Base-by-base conservation (phyloP, 2,797 vertebrate genomes). In the Ptychadena robeensis region DNA sequence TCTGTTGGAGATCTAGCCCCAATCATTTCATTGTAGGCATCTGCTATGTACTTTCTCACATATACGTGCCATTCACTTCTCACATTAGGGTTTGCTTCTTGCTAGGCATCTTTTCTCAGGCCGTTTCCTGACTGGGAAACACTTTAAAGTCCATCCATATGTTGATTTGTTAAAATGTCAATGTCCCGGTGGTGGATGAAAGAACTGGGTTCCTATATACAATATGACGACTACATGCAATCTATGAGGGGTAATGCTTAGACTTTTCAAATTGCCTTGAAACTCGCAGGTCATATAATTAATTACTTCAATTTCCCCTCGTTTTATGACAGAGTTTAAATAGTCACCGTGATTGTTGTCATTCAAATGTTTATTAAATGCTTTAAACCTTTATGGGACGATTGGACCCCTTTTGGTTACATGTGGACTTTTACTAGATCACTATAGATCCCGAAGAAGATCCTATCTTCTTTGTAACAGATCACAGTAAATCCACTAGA, bases 11-110 rank as follows among this genome's bases (percentile, higher is more conserved):
- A 18, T 37, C 74, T 9, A 48, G 11, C 4, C 32, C 53, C 37
- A 82, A 70, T 71, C 67, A 31, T 34, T 71, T 70, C 59, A 82
- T 82, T 82, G 73, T 69, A 57, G 57, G 65, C 32, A 61, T 80
- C 48, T 82, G 40, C 40, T 31, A 38, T 69, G 35, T 40, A 38
- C 64, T 63, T 59, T 76, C 63, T 82, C 40, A 73, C 79, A 73
- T 81, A 59, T 40, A 81, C 31, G 34, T 81, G 59, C 70, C 59
- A 81, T 73, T 73, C 59, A 63, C 37, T 32, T 64, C 79, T 31
- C 57, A 65, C 68, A 80, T 64, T 25, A 53, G 44, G 44, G 12
- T 35, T 34, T 67, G 67, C 9, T 69, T 11, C 34, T 40, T 9
- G 59, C 59, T 27, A 61, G 59, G 31, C 38, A 68, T 10, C 30